Base-by-base conservation (phyloP, 30 jellyfish, hydroid and myxozoan species). In the Turritopsis rubra region DNA sequence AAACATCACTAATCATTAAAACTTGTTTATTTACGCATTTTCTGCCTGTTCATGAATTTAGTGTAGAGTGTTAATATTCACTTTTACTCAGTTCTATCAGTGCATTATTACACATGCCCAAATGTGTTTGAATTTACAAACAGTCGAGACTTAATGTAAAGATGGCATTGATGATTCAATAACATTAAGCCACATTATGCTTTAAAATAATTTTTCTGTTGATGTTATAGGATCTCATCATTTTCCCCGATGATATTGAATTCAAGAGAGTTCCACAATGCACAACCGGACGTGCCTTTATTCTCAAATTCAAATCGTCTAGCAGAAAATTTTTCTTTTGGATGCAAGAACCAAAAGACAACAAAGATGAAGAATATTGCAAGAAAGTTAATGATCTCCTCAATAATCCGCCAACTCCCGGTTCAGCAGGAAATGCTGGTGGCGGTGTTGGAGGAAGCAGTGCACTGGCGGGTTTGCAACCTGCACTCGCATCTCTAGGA, bases 311-410 rank as follows among this genome's bases (percentile, higher is more conserved):
- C 93, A 93, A 93, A 79, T 83, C 96, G 1, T 93, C 98, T 52
- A 88, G 88, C 52, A 75, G 96, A 60, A 93, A 93, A 66, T 93
- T 88, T 83, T 93, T 93, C 52, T 93, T 93, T 71, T 93, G 98
- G 98, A 93, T 93, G 96, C 98, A 93, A 93, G 98, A 93, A 77
- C 98, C 98, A 8, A 93, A 93, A 83, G 92, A 81, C 80, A 96
- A 88, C 81, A 93, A 93, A 25, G 98, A 93, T 65, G 96, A 88
- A 21, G 98, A 93, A 52, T 60, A 53, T 54, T 93, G 96, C 88
- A 88, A 88, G 93, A 88, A 93, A 79, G 90, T 93, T 79, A 88
- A 93, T 73, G 96, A 88, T 29, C 71, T 81, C 52, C 71, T 93
- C 74, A 93, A 93, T 72, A 93, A 93, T 85, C 98, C 98, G 8